A percentile compares a stretch with the other conserved stretches of the same genome.
Evolutionary conservation across 2,888 invertebrate genomes (phyloP).

Genomic region (Lamellibrachia satsuma): DNA sequence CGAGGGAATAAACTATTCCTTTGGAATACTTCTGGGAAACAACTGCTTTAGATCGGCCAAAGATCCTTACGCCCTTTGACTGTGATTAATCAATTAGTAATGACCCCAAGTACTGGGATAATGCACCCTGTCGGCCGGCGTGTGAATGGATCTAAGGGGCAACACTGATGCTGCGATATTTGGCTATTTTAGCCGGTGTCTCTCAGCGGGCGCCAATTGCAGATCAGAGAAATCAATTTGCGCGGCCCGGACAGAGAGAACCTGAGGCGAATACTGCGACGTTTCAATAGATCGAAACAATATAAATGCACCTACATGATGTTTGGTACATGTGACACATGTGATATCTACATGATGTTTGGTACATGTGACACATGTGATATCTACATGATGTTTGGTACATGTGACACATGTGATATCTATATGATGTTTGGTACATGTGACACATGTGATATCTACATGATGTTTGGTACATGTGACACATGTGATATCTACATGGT

Average conservation of each 20-base stretch:
- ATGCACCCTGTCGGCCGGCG: not conserved
- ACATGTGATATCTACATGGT: too few species aligned
- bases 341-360: too few species aligned
- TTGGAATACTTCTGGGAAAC: not conserved
- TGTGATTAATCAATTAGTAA: conserved; percentile 17
- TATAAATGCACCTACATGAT: not conserved
- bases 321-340: too few species aligned
- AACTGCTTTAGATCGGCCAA: not conserved
- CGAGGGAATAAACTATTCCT: not conserved
- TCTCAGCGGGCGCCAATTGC: not conserved
- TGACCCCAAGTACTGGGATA: not conserved
- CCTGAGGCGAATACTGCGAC: not conserved
- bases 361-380: too few species aligned
- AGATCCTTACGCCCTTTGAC: not conserved
- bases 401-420: too few species aligned
- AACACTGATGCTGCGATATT: not conserved
- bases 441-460: too few species aligned
- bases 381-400: too few species aligned
- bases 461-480: too few species aligned
- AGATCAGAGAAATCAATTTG: conserved; percentile 17
- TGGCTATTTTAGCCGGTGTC: not conserved
- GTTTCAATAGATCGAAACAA: not conserved
- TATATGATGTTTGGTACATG: too few species aligned
- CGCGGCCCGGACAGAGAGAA: not conserved
- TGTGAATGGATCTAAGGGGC: not conserved